Conservation (phyloP, 2,797 vertebrate species). For the Thamnophis elegans region DNA sequence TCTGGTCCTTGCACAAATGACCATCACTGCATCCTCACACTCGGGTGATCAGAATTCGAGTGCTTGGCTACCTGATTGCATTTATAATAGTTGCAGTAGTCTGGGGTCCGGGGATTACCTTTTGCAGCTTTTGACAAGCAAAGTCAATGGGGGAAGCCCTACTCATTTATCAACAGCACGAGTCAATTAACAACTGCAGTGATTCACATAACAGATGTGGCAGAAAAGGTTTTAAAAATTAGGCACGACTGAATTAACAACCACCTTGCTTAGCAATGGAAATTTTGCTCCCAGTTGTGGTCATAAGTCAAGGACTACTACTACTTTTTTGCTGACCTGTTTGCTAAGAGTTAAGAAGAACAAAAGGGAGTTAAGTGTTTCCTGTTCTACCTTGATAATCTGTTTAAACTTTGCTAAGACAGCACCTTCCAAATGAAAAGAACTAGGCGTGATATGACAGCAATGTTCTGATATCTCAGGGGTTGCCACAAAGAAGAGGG, state of each 20-base stretch:
- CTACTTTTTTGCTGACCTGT: background rate
- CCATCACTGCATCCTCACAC: no score
- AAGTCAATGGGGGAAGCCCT: background rate
- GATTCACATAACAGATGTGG: background rate
- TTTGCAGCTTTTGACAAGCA: background rate
- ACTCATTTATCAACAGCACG: background rate
- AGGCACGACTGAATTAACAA: background rate
- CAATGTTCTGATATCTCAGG: no score
- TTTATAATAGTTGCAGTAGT: background rate
- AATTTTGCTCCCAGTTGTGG: no score
- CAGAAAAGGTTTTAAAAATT: background rate
- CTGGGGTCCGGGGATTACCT: background rate
- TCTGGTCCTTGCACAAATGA: background rate
- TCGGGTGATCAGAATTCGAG: no score
- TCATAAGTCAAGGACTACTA: background rate
- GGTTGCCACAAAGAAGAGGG: no score
- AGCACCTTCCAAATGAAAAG: background rate
- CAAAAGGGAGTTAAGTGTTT: background rate
- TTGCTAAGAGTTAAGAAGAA: background rate
- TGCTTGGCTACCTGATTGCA: background rate
- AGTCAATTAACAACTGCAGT: background rate
- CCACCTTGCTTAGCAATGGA: background rate
- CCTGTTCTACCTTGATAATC: background rate
- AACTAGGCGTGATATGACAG: no score
- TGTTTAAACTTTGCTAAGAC: constrained; percentile 2